Base-by-base conservation (phyloP, 2,113 vertebrate genomes). In the Plestiodon gilberti region DNA sequence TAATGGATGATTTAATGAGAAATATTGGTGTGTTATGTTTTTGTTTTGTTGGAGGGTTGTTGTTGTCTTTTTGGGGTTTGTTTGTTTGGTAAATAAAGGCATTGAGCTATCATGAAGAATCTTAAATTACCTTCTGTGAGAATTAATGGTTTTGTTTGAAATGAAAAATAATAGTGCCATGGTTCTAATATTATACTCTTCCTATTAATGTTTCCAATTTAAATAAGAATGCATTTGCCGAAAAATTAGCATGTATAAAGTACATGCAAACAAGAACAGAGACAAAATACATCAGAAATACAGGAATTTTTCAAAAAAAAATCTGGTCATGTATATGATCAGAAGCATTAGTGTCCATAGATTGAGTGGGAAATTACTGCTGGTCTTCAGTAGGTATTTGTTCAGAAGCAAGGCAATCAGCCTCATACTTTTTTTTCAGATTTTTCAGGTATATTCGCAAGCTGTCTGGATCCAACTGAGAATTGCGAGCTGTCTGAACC, bases 401-500 rank as follows among this genome's bases (percentile, higher is more conserved):
- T 48, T 71, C 77, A 1, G 87, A 43, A 40, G 89, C 90, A 89
- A 95, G 90, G 89, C 96, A 93, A 93, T 97, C 97, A 40, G 93
- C 94, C 96, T 97, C 96, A 57, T 98, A 98, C 55, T 97, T 97
- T 90, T 94, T 98, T 94, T 96, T 99, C 89, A 99, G 95, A 22
- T 97, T 97, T 91, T 96, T 98, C 93, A 99, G 95, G 93, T 98
- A 99, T 33, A 97, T 96, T 14, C 97, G 96, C 77, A 99, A 96
- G 88, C 96, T 97, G 55, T 97, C 97, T 0, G 97, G 92, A 92
- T 99, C 98, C 95, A 99, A n/a, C 33, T 93, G 96, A 74, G 98
- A 99, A 94, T 99, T 99, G 85, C 98, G 97, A 88, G 98, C 98
- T 9, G 97, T 93, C 93, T 99, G 98, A 90, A 98, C 86, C 87